Evolutionary conservation across 2,113 vertebrate genomes (phyloP), one percentile per base, ranked within the genome.

Genomic region (Urocynchramus pylzowi): DNA sequence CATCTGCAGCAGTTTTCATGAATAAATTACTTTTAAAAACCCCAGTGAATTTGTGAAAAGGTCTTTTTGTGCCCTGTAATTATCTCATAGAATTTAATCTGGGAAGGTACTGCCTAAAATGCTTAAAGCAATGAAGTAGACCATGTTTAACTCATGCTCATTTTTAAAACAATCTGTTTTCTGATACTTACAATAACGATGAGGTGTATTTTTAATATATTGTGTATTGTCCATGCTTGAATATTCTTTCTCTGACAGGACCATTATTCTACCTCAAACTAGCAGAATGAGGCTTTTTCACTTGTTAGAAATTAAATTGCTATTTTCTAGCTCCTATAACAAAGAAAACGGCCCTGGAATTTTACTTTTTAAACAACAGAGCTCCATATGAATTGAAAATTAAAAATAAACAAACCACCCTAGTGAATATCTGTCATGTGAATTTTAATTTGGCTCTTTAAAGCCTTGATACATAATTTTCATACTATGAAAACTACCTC

Each of bases 11-110:
- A 90, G 73, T 89, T 97, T 95, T 85, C 78, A 88, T 94, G 70
- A 96, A 93, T 95, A 95, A 92, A 96, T 96, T 96, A 90, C 73
- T 83, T 27, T 0, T 3, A 65, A 59, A 57, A 78, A 8, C 2
- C 73, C 28, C 54, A 70, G 45, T 44, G 65, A 93, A 89, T 92
- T 93, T 65, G 39, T 93, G 56, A 95, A 97, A 97, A 78, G 61
- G 91, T 85, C 89, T 95, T 97, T 97, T 86, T 95, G 60, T 92
- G 53, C 67, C 93, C 60, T 93, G 28, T 90, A 91, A 89, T 65
- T 97, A 94, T 96, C 71, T 95, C 88, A 88, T 81, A 91, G 47
- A 87, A 96, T 96, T 97, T 96, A 82, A 93, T 93, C 83, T 93
- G 42, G 63, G 75, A 92, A 80, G 23, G 47, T 73, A 70, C 60